Evolutionary conservation across 1,140 invertebrate genomes (phyloP).

Genomic region (Schlechtendalia chinensis): DNA sequence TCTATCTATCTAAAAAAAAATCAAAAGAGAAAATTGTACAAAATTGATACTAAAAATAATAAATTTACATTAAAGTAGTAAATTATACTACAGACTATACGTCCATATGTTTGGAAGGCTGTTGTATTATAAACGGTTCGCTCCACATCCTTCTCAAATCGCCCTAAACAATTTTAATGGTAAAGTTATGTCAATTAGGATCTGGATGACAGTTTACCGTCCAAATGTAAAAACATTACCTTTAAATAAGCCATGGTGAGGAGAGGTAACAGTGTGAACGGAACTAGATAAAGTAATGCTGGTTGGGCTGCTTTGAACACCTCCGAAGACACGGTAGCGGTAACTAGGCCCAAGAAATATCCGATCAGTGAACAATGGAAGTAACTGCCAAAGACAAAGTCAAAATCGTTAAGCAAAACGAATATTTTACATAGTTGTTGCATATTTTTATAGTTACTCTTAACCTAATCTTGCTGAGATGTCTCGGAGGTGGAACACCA

Average conservation of each 20-base stretch:
- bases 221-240: conserved; percentile 58
- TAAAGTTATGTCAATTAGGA: no score
- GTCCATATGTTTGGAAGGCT: conserved; percentile 72
- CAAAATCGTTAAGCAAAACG: no score
- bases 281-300: conserved; percentile 92
- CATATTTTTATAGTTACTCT: no score
- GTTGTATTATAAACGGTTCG: conserved; percentile 87
- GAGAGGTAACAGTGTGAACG: conserved; percentile 92
- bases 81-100: conserved; percentile 55
- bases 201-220: no score
- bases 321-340: conserved; percentile 94
- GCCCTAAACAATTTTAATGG: conserved; percentile 65
- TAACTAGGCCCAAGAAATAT: conserved; percentile 93
- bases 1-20: conserved; percentile 28
- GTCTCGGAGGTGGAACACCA: conserved; percentile 74
- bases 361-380: conserved; percentile 98
- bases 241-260: conserved; percentile 97
- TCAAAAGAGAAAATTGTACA: conserved; percentile 34
- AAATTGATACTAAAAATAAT: conserved; percentile 44
- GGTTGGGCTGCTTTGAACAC: conserved; percentile 97
- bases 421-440: no score
- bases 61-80: conserved; percentile 17
- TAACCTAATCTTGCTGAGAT: conserved; percentile 67
- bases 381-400: conserved; percentile 62
- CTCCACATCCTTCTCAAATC: conserved; percentile 96